These are phyloP conservation scores for Thereuonema tuberculata DNA, from an alignment of 1,140 invertebrate species.

Conservation along the genomic window DNA sequence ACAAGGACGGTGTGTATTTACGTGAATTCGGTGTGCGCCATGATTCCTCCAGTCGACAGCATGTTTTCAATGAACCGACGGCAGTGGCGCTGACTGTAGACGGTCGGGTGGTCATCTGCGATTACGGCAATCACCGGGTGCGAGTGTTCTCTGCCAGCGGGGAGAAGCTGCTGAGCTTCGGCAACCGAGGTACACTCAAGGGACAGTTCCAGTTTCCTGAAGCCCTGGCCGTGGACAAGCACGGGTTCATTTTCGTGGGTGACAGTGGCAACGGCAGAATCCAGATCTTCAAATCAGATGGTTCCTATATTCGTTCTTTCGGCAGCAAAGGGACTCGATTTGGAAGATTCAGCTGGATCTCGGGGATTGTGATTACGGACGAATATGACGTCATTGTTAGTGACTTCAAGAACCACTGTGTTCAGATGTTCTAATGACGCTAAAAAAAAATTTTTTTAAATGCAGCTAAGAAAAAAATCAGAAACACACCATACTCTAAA, in stretches of 20 bases:
- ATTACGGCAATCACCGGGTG: slow-evolving; percentile 49
- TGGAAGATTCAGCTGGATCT: slow-evolving; percentile 53
- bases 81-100: slow-evolving; percentile 44
- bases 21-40: slow-evolving; percentile 34
- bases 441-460: too few species aligned
- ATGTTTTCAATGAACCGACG: slow-evolving; percentile 50
- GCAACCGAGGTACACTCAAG: slow-evolving; percentile 42
- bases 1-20: slow-evolving; percentile 34
- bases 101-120: slow-evolving; percentile 35
- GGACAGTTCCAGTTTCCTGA: slow-evolving; percentile 51
- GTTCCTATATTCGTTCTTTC: slow-evolving; percentile 46
- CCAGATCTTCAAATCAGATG: slow-evolving; percentile 52
- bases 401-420: slow-evolving; percentile 52
- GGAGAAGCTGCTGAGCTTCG: slow-evolving; percentile 36
- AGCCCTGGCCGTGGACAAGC: slow-evolving; percentile 48
- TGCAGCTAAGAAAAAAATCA: too few species aligned
- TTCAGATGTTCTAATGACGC: slow-evolving; percentile 51
- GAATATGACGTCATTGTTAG: slow-evolving; percentile 50
- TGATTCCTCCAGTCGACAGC: not conserved
- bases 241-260: slow-evolving; percentile 57
- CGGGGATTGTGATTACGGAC: slow-evolving; percentile 47
- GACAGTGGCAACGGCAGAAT: slow-evolving; percentile 61
- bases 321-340: slow-evolving; percentile 42
- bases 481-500: too few species aligned
- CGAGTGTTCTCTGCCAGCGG: slow-evolving; percentile 34